A percentile compares a stretch with the other conserved stretches of the same genome.
phyloP scores from a whole-genome alignment of 2,113 vertebrate species.

The Rhinoptilus africanus region DNA sequence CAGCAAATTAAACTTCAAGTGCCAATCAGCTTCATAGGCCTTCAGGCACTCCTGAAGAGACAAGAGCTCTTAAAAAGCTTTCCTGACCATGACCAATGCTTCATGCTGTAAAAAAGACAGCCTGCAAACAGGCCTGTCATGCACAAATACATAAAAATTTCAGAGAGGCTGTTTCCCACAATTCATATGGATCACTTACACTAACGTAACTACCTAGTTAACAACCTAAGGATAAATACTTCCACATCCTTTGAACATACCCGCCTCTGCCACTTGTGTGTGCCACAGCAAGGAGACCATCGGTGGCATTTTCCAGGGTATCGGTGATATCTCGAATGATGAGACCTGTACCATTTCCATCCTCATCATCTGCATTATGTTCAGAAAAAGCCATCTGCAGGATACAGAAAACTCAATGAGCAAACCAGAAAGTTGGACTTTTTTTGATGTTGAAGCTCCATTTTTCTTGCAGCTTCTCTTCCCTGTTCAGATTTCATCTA shows the following conservation, averaged over 20 bases:
- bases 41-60: background rate
- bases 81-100: background rate
- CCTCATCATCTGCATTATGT: background rate
- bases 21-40: background rate
- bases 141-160: background rate
- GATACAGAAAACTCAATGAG: background rate
- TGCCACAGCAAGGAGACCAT: slow-evolving; percentile 30
- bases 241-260: background rate
- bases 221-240: background rate
- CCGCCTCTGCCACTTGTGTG: slow-evolving; percentile 3
- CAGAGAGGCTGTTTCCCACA: background rate
- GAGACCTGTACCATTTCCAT: slow-evolving; percentile 34
- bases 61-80: background rate
- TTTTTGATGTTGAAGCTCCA: background rate
- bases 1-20: background rate
- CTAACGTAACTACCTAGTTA: background rate
- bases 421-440: background rate
- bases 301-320: background rate
- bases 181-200: background rate
- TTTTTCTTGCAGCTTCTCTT: background rate
- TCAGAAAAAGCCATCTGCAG: slow-evolving; percentile 62
- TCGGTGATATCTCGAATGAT: slow-evolving; percentile 49
- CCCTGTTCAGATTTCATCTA: background rate
- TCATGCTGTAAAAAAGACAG: background rate
- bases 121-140: background rate